phyloP scores from a whole-genome alignment of 2,888 invertebrate genomes.

The Drosophila austrosaltans region DNA sequence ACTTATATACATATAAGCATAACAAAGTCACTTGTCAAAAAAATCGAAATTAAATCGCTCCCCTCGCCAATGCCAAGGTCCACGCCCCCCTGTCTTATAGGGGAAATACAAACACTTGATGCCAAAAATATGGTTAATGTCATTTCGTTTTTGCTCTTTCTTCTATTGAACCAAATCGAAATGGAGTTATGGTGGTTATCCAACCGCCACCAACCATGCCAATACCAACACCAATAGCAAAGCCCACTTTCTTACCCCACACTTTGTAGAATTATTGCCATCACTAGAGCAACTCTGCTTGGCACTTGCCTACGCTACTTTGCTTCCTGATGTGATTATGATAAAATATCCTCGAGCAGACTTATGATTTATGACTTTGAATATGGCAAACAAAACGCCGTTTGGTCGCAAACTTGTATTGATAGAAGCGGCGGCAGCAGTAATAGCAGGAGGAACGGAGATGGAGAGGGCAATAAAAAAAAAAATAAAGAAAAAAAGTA shows the following conservation, averaged over 20 bases:
- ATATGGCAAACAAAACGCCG: slow-evolving; percentile 75
- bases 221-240: neutral
- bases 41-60: slow-evolving; percentile 69
- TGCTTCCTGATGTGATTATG: slow-evolving; percentile 78
- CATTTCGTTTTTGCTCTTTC: slow-evolving; percentile 51
- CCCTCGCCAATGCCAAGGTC: slow-evolving; percentile 24
- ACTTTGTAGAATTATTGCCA: too few relatives aligned
- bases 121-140: slow-evolving; percentile 78
- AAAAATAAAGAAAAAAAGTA: neutral
- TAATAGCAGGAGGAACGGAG: slow-evolving; percentile 18
- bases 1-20: slow-evolving; percentile 19
- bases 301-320: slow-evolving; percentile 33
- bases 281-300: slow-evolving; percentile 1
- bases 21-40: slow-evolving; percentile 68
- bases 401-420: slow-evolving; percentile 50
- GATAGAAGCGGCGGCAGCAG: slow-evolving; percentile 32
- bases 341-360: slow-evolving; percentile 79
- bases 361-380: slow-evolving; percentile 79
- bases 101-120: slow-evolving; percentile 58
- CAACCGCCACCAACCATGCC: neutral
- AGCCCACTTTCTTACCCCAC: neutral
- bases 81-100: neutral
- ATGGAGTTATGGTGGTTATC: slow-evolving; percentile 26
- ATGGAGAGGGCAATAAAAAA: slow-evolving; percentile 7
- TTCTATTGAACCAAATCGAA: slow-evolving; percentile 64